Conservation (phyloP, 1,140 invertebrate species). For the Drosophila sproati region DNA sequence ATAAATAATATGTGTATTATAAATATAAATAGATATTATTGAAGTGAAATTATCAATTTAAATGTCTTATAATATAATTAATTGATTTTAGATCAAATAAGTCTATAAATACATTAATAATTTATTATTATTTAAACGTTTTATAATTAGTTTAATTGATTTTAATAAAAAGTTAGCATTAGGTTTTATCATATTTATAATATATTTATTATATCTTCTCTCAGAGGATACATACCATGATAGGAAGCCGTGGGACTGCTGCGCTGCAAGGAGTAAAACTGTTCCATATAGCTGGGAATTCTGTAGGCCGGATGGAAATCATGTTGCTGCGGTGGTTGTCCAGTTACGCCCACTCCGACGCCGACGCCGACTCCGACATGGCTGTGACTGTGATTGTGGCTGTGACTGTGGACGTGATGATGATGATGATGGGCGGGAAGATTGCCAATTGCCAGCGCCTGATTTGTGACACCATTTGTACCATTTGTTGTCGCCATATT, state of each 20-base stretch:
- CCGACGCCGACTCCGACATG: background rate
- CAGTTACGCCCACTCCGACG: conserved; percentile 27
- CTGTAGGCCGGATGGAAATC: conserved; percentile 88
- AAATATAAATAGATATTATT: background rate
- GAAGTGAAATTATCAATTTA: background rate
- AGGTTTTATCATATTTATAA: too few species aligned
- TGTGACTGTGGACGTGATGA: conserved; percentile 49
- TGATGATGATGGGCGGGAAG: conserved; percentile 41
- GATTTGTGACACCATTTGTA: conserved; percentile 4
- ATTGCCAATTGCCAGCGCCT: background rate
- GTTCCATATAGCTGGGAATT: conserved; percentile 89
- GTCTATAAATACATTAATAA: too few species aligned
- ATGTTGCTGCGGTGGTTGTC: conserved; percentile 60
- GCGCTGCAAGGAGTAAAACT: conserved; percentile 88
- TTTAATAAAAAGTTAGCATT: too few species aligned
- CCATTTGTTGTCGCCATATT: too few species aligned
- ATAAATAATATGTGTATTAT: too few species aligned
- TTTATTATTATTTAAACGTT: too few species aligned
- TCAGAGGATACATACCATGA: conserved; percentile 81
- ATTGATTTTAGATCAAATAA: too few species aligned
- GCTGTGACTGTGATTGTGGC: background rate
- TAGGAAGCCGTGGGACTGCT: conserved; percentile 86
- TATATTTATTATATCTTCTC: background rate
- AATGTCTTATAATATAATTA: too few species aligned
- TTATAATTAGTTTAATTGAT: too few species aligned